A percentile compares a stretch with the other conserved stretches of the same genome.
phyloP scores from a whole-genome alignment of 2,888 invertebrate genomes.

The Mamestra brassicae region DNA sequence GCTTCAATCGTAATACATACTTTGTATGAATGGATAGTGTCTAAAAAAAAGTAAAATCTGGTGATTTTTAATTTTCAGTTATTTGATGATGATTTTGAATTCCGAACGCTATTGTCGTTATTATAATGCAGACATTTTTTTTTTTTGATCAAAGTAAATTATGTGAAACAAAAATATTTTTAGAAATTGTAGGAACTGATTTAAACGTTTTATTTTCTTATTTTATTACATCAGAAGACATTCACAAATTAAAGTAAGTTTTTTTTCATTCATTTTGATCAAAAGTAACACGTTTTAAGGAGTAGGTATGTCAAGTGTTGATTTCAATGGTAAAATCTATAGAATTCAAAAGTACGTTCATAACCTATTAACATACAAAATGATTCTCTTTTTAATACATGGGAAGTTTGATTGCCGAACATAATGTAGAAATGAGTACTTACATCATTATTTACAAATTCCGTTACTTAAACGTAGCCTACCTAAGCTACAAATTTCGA shows the following conservation, averaged over 20 bases:
- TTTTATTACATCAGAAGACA: background rate
- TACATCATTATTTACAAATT: background rate
- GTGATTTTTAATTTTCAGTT: too few relatives aligned
- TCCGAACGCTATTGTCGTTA: background rate
- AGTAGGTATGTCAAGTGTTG: background rate
- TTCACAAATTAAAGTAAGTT: background rate
- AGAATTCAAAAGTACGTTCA: slow-evolving; percentile 15
- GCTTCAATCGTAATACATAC: background rate
- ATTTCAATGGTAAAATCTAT: background rate
- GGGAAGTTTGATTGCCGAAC: background rate
- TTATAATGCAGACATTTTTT: too few relatives aligned
- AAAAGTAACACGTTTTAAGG: too few relatives aligned
- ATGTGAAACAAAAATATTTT: background rate
- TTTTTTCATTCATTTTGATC: background rate
- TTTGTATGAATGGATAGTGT: too few relatives aligned
- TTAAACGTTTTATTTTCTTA: background rate
- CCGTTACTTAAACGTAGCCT: background rate
- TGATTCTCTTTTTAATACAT: background rate
- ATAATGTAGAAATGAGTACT: background rate
- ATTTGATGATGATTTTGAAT: background rate
- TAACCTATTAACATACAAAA: slow-evolving; percentile 1
- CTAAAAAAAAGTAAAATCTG: background rate
- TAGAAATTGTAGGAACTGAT: background rate
- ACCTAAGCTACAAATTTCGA: background rate
- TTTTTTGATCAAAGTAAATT: background rate